These are phyloP conservation scores for Tethya wilhelma DNA, from an alignment of 37 sponge, comb jelly and placozoan species.

Conservation along the genomic window DNA sequence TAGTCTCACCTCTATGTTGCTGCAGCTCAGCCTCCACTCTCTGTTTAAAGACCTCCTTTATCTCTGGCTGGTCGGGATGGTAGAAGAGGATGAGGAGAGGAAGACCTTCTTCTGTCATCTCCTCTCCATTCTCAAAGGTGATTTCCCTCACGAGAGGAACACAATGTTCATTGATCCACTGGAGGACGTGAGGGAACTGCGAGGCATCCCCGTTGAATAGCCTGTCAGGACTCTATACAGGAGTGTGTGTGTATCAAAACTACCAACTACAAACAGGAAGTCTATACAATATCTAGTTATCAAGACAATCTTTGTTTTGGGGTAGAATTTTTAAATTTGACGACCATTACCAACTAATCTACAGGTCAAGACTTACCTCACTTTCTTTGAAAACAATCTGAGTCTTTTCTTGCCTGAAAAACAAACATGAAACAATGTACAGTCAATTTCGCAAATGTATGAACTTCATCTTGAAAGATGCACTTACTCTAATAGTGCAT, in stretches of 20 bases:
- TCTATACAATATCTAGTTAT: no score
- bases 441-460: background rate
- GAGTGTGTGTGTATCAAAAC: background rate
- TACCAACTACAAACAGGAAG: no score
- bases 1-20: constrained; percentile 47
- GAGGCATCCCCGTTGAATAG: no score
- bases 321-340: no score
- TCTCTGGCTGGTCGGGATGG: constrained; percentile 81
- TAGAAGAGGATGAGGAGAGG: constrained; percentile 97
- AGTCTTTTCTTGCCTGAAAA: background rate
- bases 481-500: constrained; percentile 16
- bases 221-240: background rate
- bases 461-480: background rate
- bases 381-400: constrained; percentile 40
- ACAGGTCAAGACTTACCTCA: constrained; percentile 27
- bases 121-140: constrained; percentile 98
- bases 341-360: no score
- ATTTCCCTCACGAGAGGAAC: constrained; percentile 96
- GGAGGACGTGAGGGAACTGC: no score
- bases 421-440: background rate
- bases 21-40: constrained; percentile 77
- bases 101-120: constrained; percentile 96
- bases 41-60: constrained; percentile 67
- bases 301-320: no score
- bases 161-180: constrained; percentile 81